Base-by-base conservation (phyloP, 2,113 vertebrate genomes). In the Saimiri boliviensis region DNA sequence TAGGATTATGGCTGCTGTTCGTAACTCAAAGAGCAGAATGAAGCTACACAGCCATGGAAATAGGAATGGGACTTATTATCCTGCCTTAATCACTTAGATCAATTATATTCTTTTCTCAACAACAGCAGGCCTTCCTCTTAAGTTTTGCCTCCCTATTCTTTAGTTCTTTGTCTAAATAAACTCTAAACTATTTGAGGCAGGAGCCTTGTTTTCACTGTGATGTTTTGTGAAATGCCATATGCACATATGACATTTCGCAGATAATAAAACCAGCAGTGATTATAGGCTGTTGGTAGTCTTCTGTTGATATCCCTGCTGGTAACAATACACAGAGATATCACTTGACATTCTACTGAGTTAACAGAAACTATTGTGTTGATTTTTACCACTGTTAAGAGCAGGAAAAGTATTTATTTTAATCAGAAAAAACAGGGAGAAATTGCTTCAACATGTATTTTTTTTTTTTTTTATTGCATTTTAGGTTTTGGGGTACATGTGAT, bases 351-450 rank as follows among this genome's bases (percentile, higher is more conserved):
- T 94, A 66, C 52, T 79, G 94, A 89, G 89, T 97, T 97, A 97
- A 88, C 91, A 92, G 94, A 97, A 91, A 77, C 95, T 84, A 47
- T 96, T 95, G 95, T 94, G 94, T 88, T 98, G 92, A 93, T 97
- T 98, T 97, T 94, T 90, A 88, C 84, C 79, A 70, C 92, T 97
- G 93, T 77, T 95, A 97, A 94, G 87, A 97, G 81, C 96, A 95
- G 88, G 49, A 82, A 93, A 94, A 97, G 74, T 96, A 98, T 97
- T 96, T 97, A 98, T 98, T 98, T 98, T 97, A 97, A 98, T 98
- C 97, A 98, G 93, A 95, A 97, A 89, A 89, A 97, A 96, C 80
- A 91, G 91, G 86, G 94, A 94, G 77, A 90, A 93, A 98, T 97
- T 96, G 93, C 87, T 98, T 90, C 90, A 87, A 98, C 95, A 95